These are phyloP conservation scores for Opisthocomus hoazin DNA, from an alignment of 2,113 vertebrate genomes.

Conservation along the genomic window DNA sequence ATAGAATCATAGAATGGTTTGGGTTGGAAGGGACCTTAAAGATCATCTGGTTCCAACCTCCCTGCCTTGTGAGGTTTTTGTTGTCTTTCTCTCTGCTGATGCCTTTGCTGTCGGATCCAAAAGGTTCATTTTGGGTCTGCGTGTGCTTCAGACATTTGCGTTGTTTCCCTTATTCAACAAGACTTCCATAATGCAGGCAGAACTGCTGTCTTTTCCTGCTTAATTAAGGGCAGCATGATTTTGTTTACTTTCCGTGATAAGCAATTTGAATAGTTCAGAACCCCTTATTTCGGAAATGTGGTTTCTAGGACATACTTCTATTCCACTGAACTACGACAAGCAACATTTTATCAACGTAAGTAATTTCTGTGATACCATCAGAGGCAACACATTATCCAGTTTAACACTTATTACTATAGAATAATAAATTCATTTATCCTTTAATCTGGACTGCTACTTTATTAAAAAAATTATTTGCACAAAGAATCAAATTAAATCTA, in stretches of 20 bases:
- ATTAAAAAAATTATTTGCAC: slow-evolving; percentile 45
- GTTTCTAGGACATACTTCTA: neutral
- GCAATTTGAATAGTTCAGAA: neutral
- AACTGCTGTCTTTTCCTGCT: neutral
- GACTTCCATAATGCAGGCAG: neutral
- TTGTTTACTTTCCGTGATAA: neutral
- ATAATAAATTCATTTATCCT: slow-evolving; percentile 15
- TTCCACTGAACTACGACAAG: neutral
- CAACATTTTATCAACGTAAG: neutral
- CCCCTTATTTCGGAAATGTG: neutral
- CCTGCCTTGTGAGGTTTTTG: neutral
- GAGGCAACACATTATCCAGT: neutral
- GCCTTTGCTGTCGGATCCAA: neutral
- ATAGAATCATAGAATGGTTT: no score
- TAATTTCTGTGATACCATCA: slow-evolving; percentile 21
- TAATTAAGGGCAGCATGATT: neutral
- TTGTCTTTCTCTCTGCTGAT: neutral
- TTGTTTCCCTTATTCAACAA: neutral
- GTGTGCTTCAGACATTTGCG: neutral
- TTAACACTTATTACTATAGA: neutral
- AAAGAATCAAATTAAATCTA: slow-evolving; percentile 26
- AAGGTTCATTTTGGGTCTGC: rapidly evolving
- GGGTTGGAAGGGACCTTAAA: no score
- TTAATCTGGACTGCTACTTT: slow-evolving; percentile 27
- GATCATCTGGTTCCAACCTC: no score